Evolutionary conservation across 1,140 invertebrate species (phyloP).

Genomic region (Araneus ventricosus): DNA sequence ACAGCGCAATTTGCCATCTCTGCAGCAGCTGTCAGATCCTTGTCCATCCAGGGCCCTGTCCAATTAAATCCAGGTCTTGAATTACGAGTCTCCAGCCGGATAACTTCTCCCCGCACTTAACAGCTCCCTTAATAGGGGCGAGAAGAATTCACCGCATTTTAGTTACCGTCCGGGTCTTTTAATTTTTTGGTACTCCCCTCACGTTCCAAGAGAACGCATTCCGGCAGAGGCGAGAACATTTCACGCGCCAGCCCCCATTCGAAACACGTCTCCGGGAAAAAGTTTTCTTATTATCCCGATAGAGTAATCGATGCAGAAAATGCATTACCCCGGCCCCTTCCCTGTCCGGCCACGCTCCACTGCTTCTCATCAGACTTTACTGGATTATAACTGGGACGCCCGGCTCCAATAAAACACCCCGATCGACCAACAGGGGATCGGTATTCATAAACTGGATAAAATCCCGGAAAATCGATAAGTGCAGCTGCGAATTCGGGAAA

Average conservation of each 20-base stretch:
- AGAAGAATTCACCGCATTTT: conserved; percentile 21
- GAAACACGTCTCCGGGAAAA: conserved; percentile 58
- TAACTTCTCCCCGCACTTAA: background rate
- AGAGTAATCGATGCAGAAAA: conserved; percentile 70
- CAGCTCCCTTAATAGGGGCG: conserved; percentile 58
- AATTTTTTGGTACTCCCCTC: conserved; percentile 65
- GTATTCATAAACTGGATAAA: conserved; percentile 58
- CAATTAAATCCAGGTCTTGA: conserved; percentile 35
- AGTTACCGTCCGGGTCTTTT: conserved; percentile 30
- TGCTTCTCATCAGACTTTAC: conserved; percentile 64
- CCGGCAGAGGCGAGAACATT: conserved; percentile 55
- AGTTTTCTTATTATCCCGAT: conserved; percentile 69
- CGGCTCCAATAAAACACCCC: conserved; percentile 57
- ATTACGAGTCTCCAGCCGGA: background rate
- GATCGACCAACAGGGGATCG: conserved; percentile 41
- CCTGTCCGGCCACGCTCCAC: background rate
- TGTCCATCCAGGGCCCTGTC: background rate
- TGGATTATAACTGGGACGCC: conserved; percentile 57
- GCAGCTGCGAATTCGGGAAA: conserved; percentile 55
- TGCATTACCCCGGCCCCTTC: conserved; percentile 49
- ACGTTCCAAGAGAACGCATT: conserved; percentile 30
- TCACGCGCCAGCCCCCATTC: conserved; percentile 58
- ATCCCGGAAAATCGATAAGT: conserved; percentile 23
- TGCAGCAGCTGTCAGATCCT: background rate
- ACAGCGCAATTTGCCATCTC: no score